These are phyloP conservation scores for Paratilapia polleni DNA, from an alignment of 2,113 vertebrate genomes.

Conservation along the genomic window DNA sequence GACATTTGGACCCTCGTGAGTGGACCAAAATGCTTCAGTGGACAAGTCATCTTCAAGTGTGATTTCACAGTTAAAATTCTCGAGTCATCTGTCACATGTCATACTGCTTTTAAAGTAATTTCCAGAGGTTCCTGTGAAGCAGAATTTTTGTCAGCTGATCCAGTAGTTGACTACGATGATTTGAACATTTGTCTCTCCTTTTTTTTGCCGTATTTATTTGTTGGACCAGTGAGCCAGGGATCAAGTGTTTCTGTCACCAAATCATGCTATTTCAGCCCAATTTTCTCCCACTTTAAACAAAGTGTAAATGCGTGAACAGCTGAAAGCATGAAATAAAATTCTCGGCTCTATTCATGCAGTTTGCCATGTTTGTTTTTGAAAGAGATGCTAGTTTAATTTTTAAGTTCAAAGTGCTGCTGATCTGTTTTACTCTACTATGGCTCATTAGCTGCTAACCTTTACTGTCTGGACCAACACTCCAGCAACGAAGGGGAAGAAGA, in stretches of 20 bases:
- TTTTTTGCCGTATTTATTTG: not conserved
- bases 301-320: not conserved
- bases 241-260: not conserved
- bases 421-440: not conserved
- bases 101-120: not conserved
- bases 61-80: not conserved
- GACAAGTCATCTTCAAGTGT: not conserved
- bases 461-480: not conserved
- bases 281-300: not conserved
- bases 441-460: not conserved
- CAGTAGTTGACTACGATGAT: not conserved
- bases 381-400: not conserved
- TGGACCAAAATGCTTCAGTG: not conserved
- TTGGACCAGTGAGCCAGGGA: not conserved
- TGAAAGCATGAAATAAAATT: not conserved
- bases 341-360: not conserved
- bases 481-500: not conserved
- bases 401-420: not conserved
- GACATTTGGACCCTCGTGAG: too few relatives aligned
- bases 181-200: not conserved
- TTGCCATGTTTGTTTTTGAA: not conserved
- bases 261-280: not conserved
- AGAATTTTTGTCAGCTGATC: not conserved
- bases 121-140: not conserved
- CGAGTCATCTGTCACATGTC: not conserved